A percentile compares a stretch with the other conserved stretches of the same genome.
Conservation (phyloP, 2,797 vertebrate species). For the Threskiornis aethiopicus region DNA sequence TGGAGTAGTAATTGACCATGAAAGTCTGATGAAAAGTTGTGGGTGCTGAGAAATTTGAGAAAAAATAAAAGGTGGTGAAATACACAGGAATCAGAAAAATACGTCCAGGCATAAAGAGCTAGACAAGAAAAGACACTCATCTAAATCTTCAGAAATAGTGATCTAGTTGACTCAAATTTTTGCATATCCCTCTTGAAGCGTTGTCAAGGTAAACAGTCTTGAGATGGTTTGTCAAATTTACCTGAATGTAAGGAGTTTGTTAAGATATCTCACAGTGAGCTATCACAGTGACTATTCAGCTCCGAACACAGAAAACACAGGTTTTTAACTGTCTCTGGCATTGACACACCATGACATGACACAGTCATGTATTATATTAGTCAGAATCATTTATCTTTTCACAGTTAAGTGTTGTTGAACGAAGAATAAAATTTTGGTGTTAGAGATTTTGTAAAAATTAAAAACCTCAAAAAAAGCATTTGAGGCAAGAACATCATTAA, state of each 20-base stretch:
- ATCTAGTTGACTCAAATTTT: not conserved
- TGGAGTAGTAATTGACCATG: not conserved
- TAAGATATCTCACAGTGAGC: not conserved
- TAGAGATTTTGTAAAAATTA: not conserved
- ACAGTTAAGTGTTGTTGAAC: not conserved
- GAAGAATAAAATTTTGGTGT: not conserved
- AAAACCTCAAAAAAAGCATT: not conserved
- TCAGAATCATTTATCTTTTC: not conserved
- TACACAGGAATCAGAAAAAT: not conserved
- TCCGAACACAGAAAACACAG: not conserved
- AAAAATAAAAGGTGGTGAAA: not conserved
- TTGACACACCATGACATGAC: not conserved
- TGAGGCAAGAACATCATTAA: not conserved
- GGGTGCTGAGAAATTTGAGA: not conserved
- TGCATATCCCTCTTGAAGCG: not conserved
- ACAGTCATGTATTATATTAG: not conserved
- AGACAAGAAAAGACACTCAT: not conserved
- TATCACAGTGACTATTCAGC: not conserved
- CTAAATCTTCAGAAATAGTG: not conserved
- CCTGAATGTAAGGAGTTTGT: not conserved
- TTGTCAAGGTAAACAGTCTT: not conserved
- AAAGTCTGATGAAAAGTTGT: not conserved
- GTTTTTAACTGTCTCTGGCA: not conserved
- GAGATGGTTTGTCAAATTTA: not conserved
- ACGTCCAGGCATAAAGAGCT: not conserved